Evolutionary conservation across 1,140 invertebrate genomes (phyloP).

Genomic region (Chrysoperla carnea): DNA sequence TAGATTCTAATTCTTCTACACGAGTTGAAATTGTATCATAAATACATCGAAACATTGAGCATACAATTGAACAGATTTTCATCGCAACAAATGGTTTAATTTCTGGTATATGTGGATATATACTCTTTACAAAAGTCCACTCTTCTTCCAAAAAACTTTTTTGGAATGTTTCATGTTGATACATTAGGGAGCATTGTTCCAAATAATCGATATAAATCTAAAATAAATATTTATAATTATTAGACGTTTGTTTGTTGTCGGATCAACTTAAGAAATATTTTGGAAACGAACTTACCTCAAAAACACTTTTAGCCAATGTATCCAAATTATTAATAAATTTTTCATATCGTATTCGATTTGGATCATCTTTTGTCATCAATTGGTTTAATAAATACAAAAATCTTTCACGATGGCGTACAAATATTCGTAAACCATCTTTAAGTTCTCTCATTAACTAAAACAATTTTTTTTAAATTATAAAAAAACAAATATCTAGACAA

Average conservation of each 20-base stretch:
- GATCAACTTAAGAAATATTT: no score
- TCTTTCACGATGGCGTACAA: constrained; percentile 55
- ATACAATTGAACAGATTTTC: constrained; percentile 42
- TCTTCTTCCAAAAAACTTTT: constrained; percentile 67
- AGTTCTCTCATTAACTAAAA: constrained; percentile 68
- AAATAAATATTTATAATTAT: constrained; percentile 3
- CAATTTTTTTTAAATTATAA: constrained; percentile 3
- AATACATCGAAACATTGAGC: constrained; percentile 28
- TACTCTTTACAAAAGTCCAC: constrained; percentile 55
- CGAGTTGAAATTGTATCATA: constrained; percentile 28
- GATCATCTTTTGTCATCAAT: constrained; percentile 36
- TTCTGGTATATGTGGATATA: constrained; percentile 47
- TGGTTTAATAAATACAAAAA: constrained; percentile 50
- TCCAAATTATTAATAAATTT: constrained; percentile 56
- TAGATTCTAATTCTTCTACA: constrained; percentile 25
- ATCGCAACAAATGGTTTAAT: constrained; percentile 45
- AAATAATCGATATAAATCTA: constrained; percentile 50
- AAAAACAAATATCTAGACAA: constrained; percentile 1
- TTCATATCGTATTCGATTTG: constrained; percentile 26
- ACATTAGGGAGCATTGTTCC: constrained; percentile 47
- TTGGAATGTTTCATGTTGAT: constrained; percentile 47
- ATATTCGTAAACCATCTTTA: constrained; percentile 65
- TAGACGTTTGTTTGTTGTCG: not conserved
- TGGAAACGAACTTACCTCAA: constrained; percentile 27
- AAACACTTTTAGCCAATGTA: constrained; percentile 51